Conservation (phyloP, 2,113 vertebrate species). For the Apaloderma vittatum region DNA sequence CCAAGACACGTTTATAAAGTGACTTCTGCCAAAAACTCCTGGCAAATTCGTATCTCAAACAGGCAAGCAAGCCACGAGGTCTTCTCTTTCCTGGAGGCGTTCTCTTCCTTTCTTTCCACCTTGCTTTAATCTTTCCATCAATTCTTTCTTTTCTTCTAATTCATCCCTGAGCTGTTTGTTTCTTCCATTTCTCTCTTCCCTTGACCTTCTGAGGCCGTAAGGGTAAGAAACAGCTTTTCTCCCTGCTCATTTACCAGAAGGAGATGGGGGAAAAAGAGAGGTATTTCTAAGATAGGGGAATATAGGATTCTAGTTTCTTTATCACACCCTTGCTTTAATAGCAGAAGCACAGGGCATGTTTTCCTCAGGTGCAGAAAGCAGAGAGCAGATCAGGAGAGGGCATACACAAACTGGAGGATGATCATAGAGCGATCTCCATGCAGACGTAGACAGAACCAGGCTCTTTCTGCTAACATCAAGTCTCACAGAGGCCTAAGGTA, state of each 20-base stretch:
- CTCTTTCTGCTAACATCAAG: neutral
- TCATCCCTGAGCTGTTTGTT: neutral
- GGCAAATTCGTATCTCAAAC: neutral
- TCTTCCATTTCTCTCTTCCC: neutral
- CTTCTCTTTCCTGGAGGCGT: neutral
- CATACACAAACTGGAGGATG: neutral
- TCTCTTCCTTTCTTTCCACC: neutral
- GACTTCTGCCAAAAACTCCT: neutral
- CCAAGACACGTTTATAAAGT: neutral
- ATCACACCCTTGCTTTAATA: neutral
- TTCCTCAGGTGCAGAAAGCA: neutral
- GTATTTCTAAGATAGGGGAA: neutral
- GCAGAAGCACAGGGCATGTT: neutral
- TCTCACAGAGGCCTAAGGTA: neutral
- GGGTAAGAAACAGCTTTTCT: neutral
- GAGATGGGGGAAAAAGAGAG: neutral
- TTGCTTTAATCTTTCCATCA: neutral
- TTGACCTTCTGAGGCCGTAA: neutral
- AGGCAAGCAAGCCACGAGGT: neutral
- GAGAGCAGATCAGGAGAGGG: neutral
- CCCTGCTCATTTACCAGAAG: neutral
- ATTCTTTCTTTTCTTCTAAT: neutral
- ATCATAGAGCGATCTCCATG: neutral
- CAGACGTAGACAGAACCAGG: neutral
- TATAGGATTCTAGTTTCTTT: neutral